Percentiles rank a stretch among this genome's conserved stretches.
phyloP scores from a whole-genome alignment of 1,140 invertebrate species.

The Bombus fervidus region DNA sequence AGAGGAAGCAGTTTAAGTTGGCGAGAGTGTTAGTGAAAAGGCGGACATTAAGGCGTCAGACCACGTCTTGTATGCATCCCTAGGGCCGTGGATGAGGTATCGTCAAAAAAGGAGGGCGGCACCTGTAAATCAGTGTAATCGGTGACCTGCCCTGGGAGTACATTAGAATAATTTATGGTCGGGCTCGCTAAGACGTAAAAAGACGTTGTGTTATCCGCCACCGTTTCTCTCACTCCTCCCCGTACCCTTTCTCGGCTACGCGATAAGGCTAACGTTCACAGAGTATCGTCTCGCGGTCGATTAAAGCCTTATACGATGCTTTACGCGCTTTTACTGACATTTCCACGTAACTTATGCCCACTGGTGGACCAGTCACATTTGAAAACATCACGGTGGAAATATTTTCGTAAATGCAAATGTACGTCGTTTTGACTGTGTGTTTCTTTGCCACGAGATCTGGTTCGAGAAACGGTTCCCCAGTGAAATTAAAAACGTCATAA shows the following conservation, averaged over 20 bases:
- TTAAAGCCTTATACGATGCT: background rate
- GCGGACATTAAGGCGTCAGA: conserved; percentile 67
- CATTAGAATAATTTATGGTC: conserved; percentile 71
- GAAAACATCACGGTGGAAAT: background rate
- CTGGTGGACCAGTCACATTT: too few relatives aligned
- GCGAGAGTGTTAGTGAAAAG: conserved; percentile 67
- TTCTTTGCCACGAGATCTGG: background rate
- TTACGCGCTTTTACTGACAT: background rate
- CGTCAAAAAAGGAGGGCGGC: conserved; percentile 70
- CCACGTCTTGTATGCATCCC: conserved; percentile 73
- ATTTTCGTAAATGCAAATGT: background rate
- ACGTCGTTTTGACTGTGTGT: background rate
- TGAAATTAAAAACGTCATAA: conserved; percentile 40
- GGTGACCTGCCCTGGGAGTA: conserved; percentile 70
- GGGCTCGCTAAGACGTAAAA: conserved; percentile 61
- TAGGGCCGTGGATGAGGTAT: conserved; percentile 70
- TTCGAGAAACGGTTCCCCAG: background rate
- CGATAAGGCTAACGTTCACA: background rate
- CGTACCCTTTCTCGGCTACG: background rate
- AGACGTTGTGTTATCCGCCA: conserved; percentile 59
- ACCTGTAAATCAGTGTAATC: conserved; percentile 74
- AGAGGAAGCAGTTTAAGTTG: conserved; percentile 58
- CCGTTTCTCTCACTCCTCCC: conserved; percentile 9
- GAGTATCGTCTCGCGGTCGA: conserved; percentile 7
- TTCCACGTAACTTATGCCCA: background rate